phyloP scores from a whole-genome alignment of 2,113 vertebrate species.

The Lutjanus erythropterus region DNA sequence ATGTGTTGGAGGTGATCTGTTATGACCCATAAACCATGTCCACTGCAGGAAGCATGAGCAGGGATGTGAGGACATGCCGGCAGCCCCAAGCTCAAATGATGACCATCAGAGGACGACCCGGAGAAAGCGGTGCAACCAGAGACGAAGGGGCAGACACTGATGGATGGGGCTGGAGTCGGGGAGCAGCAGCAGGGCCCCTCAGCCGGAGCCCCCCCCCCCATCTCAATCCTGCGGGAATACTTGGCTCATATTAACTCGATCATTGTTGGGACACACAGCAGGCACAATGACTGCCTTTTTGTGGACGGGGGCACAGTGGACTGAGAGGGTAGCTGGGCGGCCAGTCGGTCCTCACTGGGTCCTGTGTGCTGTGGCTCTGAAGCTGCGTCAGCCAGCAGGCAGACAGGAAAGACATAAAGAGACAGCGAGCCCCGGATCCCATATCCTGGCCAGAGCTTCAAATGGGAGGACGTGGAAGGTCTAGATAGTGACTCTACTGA shows the following conservation, averaged over 20 bases:
- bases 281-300: constrained; percentile 63
- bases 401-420: constrained; percentile 49
- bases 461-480: constrained; percentile 33
- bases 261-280: constrained; percentile 62
- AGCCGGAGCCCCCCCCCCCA: neutral
- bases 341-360: constrained; percentile 54
- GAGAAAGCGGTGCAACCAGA: constrained; percentile 21
- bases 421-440: constrained; percentile 47
- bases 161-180: constrained; percentile 20
- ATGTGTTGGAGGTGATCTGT: neutral
- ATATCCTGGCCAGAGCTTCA: constrained; percentile 53
- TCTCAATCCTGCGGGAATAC: constrained; percentile 25
- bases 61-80: constrained; percentile 10
- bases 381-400: constrained; percentile 27
- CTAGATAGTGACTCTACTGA: constrained; percentile 51
- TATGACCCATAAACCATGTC: constrained; percentile 33
- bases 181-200: neutral
- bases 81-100: neutral
- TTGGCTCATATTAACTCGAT: constrained; percentile 70
- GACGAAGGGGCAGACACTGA: constrained; percentile 32
- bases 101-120: neutral
- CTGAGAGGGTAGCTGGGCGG: constrained; percentile 14
- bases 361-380: constrained; percentile 52
- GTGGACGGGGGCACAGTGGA: neutral
- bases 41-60: neutral